These are phyloP conservation scores for Odontocerum albicorne DNA, from an alignment of 2,888 invertebrate species.

Conservation along the genomic window DNA sequence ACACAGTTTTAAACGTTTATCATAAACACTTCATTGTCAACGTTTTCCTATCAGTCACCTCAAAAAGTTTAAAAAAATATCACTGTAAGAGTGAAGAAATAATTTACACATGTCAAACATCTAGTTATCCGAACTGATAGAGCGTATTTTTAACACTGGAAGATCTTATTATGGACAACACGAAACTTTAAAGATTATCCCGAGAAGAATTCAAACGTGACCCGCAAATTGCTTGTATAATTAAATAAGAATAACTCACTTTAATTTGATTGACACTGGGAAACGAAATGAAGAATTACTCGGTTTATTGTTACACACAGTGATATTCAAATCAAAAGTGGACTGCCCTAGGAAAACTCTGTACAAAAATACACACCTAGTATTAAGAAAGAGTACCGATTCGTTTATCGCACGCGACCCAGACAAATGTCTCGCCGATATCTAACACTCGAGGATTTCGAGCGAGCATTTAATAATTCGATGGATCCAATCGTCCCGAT, in stretches of 20 bases:
- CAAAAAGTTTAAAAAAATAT: neutral
- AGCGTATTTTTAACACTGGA: slow-evolving; percentile 28
- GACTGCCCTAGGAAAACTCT: slow-evolving; percentile 23
- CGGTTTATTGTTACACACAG: neutral
- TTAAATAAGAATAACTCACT: too few species aligned
- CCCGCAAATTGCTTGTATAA: too few species aligned
- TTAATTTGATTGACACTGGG: too few species aligned
- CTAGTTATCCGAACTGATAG: slow-evolving; percentile 2
- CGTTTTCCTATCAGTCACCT: neutral
- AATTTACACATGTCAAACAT: slow-evolving; percentile 12
- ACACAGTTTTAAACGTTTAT: neutral
- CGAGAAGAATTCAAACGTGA: slow-evolving; percentile 3
- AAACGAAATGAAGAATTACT: neutral
- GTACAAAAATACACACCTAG: slow-evolving; percentile 27
- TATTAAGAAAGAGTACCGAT: slow-evolving; percentile 11
- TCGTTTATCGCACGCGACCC: slow-evolving; percentile 21
- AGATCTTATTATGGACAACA: slow-evolving; percentile 21
- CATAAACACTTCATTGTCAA: neutral
- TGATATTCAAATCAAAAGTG: slow-evolving; percentile 10
- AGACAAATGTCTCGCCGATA: slow-evolving; percentile 13
- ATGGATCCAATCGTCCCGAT: slow-evolving; percentile 11
- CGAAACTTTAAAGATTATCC: slow-evolving; percentile 1
- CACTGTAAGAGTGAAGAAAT: slow-evolving; percentile 9
- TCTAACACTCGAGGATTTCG: neutral
- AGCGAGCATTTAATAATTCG: slow-evolving; percentile 3